phyloP scores from a whole-genome alignment of 2,113 vertebrate genomes.

The Columba janthina region DNA sequence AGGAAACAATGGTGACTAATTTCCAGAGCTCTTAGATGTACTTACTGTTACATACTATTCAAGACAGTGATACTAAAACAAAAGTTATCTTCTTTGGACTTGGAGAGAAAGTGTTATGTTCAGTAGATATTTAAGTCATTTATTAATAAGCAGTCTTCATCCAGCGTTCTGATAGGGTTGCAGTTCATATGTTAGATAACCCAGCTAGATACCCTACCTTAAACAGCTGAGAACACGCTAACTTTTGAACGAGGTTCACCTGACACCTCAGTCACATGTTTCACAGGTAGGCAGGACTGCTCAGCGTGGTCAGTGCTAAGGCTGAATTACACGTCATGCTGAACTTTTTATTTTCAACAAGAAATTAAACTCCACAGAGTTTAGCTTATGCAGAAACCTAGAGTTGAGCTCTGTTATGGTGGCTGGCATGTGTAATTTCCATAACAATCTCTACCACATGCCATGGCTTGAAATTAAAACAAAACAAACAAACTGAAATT shows the following conservation, averaged over 20 bases:
- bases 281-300: background rate
- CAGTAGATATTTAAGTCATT: background rate
- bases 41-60: background rate
- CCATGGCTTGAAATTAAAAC: too few species aligned
- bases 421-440: too few species aligned
- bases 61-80: background rate
- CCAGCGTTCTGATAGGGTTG: background rate
- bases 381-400: too few species aligned
- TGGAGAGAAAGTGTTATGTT: background rate
- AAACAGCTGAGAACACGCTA: background rate
- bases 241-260: background rate
- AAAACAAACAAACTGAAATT: too few species aligned
- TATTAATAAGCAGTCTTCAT: background rate
- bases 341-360: background rate
- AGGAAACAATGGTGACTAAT: background rate
- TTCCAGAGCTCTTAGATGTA: background rate
- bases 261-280: background rate
- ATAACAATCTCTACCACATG: too few species aligned
- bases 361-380: background rate
- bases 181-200: background rate
- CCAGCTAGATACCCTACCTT: background rate
- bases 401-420: too few species aligned
- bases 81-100: background rate
- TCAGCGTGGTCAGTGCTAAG: background rate
- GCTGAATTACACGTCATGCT: background rate